Percentiles rank a stretch among this genome's conserved stretches.
phyloP scores from a whole-genome alignment of 2,888 invertebrate species.

The Callyntrura sp. region DNA sequence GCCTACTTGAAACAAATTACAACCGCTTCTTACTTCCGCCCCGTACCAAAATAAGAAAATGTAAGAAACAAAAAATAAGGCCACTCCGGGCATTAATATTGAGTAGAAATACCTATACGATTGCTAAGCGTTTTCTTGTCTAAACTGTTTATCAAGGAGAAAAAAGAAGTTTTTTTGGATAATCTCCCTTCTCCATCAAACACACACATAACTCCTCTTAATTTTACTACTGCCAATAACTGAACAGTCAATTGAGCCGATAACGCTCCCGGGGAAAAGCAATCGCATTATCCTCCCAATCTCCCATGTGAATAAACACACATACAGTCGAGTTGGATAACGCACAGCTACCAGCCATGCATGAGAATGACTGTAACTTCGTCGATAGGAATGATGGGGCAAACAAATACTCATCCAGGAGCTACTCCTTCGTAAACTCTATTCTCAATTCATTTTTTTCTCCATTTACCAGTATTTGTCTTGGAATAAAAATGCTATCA shows the following conservation, averaged over 20 bases:
- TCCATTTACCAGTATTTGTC: background rate
- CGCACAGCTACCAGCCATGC: too few relatives aligned
- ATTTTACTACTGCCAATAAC: background rate
- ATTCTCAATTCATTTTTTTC: slow-evolving; percentile 29
- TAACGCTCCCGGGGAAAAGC: slow-evolving; percentile 33
- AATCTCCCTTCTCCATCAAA: background rate
- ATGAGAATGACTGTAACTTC: too few relatives aligned
- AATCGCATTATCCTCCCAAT: background rate
- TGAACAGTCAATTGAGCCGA: slow-evolving; percentile 24
- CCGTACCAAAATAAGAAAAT: too few relatives aligned
- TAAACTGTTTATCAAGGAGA: background rate
- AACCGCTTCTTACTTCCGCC: too few relatives aligned
- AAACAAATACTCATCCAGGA: background rate
- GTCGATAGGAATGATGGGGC: background rate
- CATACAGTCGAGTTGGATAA: too few relatives aligned
- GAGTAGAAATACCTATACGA: background rate
- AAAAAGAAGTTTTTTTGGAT: too few relatives aligned
- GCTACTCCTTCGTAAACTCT: too few relatives aligned
- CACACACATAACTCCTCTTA: background rate
- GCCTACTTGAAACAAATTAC: too few relatives aligned
- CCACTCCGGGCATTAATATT: background rate
- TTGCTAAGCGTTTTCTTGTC: background rate
- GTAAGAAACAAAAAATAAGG: background rate
- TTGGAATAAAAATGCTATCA: slow-evolving; percentile 28
- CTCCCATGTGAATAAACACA: too few relatives aligned